Percentiles rank a stretch among this genome's conserved stretches.
Conservation (phyloP, 64 coral and sea anemone species). For the Stichodactyla mertensii region DNA sequence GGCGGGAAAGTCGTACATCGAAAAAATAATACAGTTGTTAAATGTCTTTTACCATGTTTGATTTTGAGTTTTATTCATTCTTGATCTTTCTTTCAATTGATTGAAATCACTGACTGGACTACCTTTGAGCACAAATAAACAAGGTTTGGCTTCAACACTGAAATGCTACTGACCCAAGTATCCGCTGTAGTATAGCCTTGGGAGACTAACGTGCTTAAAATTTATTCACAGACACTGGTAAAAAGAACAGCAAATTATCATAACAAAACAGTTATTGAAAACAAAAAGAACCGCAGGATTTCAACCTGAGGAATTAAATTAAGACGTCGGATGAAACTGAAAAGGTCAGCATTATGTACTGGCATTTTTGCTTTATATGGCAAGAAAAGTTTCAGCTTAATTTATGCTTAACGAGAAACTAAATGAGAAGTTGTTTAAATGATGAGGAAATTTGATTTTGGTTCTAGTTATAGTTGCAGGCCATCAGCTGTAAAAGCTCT, state of each 20-base stretch:
- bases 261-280: not conserved
- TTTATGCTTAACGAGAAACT: no score
- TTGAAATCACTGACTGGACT: no score
- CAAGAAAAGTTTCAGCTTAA: not conserved
- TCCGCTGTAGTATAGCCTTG: not conserved
- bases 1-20: no score
- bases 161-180: not conserved
- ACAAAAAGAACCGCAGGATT: slow-evolving; percentile 4
- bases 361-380: not conserved
- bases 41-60: no score
- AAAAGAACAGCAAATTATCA: not conserved
- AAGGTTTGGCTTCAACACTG: not conserved
- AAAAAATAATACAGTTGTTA: no score
- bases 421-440: no score
- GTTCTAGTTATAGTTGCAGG: no score
- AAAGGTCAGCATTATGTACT: not conserved
- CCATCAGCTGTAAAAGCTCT: no score
- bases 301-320: not conserved
- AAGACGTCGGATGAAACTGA: not conserved
- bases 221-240: not conserved
- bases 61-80: no score
- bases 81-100: no score
- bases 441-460: no score
- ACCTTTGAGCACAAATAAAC: not conserved
- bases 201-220: not conserved